Conservation (phyloP, 2,797 vertebrate genomes). For the Acipenser transmontanus region DNA sequence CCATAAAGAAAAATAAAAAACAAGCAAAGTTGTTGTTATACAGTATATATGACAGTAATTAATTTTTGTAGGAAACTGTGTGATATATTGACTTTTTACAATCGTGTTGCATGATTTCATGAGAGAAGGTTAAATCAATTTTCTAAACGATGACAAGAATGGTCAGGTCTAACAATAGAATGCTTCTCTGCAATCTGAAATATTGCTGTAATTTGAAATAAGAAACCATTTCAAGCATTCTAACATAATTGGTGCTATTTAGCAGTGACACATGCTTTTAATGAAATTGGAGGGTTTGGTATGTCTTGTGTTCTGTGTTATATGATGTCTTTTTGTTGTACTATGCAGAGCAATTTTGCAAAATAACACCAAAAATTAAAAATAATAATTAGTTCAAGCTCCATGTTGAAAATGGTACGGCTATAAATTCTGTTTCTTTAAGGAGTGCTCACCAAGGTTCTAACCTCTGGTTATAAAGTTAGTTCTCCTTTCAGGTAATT, state of each 20-base stretch:
- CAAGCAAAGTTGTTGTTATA: too few species aligned
- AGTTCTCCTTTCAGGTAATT: too few species aligned
- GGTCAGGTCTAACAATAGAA: slow-evolving; percentile 1
- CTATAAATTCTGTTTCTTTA: too few species aligned
- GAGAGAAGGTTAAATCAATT: neutral
- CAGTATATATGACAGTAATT: neutral
- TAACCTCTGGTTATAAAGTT: too few species aligned
- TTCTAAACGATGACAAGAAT: slow-evolving; percentile 3
- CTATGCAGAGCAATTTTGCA: neutral
- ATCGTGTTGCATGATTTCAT: neutral
- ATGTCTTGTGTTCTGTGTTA: slow-evolving; percentile 6
- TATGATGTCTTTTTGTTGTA: slow-evolving; percentile 2
- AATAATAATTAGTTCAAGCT: neutral
- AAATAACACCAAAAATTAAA: slow-evolving; percentile 5
- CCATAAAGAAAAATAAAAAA: too few species aligned
- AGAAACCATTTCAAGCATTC: slow-evolving; percentile 1
- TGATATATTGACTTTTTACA: neutral
- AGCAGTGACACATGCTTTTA: slow-evolving; percentile 9
- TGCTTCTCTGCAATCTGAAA: neutral
- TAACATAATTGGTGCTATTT: slow-evolving; percentile 12
- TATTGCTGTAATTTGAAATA: slow-evolving; percentile 6
- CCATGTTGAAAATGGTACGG: too few species aligned
- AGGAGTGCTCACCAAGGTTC: too few species aligned
- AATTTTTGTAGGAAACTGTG: neutral
- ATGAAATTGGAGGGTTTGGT: slow-evolving; percentile 5